These are phyloP conservation scores for Limnephilus marmoratus DNA, from an alignment of 2,888 invertebrate genomes.

Conservation along the genomic window DNA sequence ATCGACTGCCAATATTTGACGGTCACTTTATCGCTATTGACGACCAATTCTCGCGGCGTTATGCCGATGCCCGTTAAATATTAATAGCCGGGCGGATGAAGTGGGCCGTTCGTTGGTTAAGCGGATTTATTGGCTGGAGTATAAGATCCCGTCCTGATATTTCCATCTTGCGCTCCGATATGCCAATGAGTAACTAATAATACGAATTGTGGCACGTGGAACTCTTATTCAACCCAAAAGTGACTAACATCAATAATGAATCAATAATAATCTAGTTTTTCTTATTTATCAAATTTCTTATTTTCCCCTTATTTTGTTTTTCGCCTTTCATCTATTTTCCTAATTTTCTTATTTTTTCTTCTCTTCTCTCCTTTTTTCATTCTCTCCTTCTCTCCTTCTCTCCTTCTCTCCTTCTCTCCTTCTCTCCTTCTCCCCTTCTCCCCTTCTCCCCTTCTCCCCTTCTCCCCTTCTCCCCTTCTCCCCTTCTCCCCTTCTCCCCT, in stretches of 20 bases:
- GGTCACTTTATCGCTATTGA: conserved; percentile 35
- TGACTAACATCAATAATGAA: neutral
- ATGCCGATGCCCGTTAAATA: conserved; percentile 19
- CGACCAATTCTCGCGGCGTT: conserved; percentile 32
- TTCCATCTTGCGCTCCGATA: conserved; percentile 60
- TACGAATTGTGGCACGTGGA: conserved; percentile 49
- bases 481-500: too few species aligned
- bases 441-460: too few species aligned
- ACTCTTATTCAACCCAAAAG: conserved; percentile 41
- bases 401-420: too few species aligned
- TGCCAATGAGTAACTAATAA: conserved; percentile 62
- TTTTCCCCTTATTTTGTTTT: neutral
- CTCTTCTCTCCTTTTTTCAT: neutral
- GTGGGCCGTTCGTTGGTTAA: neutral
- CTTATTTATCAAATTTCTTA: too few species aligned
- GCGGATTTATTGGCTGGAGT: neutral
- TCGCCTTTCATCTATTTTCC: neutral
- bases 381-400: too few species aligned
- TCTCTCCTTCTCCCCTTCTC: too few species aligned
- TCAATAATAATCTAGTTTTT: too few species aligned
- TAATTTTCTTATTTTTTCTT: neutral
- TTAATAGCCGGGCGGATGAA: conserved; percentile 4
- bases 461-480: too few species aligned
- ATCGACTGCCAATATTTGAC: conserved; percentile 45
- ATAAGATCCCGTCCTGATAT: conserved; percentile 45